These are phyloP conservation scores for Clarias gariepinus DNA, from an alignment of 2,113 vertebrate genomes.

Conservation along the genomic window DNA sequence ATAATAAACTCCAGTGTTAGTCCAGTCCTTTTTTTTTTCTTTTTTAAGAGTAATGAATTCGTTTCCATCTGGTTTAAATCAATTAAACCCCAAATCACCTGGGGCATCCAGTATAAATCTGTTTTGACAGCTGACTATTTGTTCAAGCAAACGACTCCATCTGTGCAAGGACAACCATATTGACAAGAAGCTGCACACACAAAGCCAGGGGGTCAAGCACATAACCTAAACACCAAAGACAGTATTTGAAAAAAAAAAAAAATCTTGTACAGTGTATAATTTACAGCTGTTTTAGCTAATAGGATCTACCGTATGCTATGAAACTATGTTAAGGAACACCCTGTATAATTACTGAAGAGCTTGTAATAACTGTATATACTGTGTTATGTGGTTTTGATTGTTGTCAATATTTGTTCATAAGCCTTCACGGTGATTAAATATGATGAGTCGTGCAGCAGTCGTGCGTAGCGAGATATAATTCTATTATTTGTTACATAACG, in stretches of 20 bases:
- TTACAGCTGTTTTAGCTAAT: background rate
- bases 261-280: conserved; percentile 11
- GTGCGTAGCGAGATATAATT: conserved; percentile 21
- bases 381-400: background rate
- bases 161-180: conserved; percentile 45
- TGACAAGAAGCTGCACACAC: conserved; percentile 38
- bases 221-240: conserved; percentile 26
- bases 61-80: conserved; percentile 42
- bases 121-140: conserved; percentile 52
- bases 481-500: conserved; percentile 44
- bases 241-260: conserved; percentile 38
- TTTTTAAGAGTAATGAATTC: conserved; percentile 18
- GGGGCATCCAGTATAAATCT: conserved; percentile 36
- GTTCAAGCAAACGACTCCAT: conserved; percentile 45
- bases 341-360: background rate
- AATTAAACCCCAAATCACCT: conserved; percentile 16
- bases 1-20: conserved; percentile 12
- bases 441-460: background rate
- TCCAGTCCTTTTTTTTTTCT: background rate
- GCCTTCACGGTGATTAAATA: background rate
- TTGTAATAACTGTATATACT: background rate
- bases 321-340: background rate
- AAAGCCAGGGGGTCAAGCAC: conserved; percentile 33
- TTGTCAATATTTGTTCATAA: conserved; percentile 20
- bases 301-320: background rate